Conservation (phyloP, 2,113 vertebrate species). For the Haliaeetus leucogaster region DNA sequence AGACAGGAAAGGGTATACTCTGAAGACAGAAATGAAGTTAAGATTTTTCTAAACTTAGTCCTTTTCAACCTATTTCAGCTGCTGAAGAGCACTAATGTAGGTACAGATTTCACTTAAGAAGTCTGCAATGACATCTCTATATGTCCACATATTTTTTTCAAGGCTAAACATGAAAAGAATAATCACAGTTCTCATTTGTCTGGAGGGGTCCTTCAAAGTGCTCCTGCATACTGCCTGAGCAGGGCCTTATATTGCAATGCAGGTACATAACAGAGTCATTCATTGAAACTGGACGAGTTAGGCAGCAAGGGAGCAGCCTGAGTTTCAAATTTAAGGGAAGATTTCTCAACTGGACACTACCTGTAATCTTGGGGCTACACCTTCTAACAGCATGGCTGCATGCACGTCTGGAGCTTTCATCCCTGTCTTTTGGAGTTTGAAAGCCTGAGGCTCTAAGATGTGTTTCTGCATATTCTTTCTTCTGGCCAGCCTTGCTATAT, state of each 20-base stretch:
- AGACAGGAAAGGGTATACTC: neutral
- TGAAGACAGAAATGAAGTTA: neutral
- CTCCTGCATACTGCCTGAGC: neutral
- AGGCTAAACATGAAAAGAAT: neutral
- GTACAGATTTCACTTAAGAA: neutral
- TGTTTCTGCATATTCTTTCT: neutral
- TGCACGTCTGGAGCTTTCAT: accelerated
- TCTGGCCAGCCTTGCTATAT: neutral
- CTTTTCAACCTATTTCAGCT: neutral
- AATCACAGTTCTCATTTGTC: neutral
- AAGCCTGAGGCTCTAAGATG: neutral
- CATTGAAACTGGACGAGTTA: neutral
- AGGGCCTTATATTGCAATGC: neutral
- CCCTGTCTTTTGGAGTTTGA: neutral
- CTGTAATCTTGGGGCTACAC: neutral
- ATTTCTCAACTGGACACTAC: neutral
- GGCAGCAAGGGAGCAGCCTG: neutral
- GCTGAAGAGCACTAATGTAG: neutral
- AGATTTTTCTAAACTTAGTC: neutral
- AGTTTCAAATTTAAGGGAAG: neutral
- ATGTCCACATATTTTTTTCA: neutral
- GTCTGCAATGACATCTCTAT: neutral
- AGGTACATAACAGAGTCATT: neutral
- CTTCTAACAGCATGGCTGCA: neutral
- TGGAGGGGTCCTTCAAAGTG: neutral